Conservation (phyloP, 2,113 vertebrate genomes). For the Myanophis thanlyinensis region DNA sequence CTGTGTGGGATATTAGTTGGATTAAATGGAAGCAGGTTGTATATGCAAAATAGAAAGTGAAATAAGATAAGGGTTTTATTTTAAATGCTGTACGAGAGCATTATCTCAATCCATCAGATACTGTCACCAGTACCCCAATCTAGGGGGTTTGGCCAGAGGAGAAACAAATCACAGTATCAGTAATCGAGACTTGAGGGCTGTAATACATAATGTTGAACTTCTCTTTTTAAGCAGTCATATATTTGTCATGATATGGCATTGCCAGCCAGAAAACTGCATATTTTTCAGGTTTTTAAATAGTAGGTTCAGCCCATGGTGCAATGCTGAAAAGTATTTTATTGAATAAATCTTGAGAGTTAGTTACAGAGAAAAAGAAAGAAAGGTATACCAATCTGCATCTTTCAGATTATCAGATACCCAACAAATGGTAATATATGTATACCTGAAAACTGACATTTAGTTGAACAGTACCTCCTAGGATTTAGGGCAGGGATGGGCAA, state of each 20-base stretch:
- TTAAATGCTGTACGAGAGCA: not conserved
- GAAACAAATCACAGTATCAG: not conserved
- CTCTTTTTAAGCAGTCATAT: not conserved
- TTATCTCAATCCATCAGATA: not conserved
- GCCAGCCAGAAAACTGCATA: not conserved
- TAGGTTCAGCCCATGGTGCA: not conserved
- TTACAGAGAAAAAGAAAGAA: not conserved
- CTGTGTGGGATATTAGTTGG: not conserved
- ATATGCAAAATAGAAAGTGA: not conserved
- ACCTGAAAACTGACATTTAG: not conserved
- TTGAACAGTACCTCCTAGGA: not conserved
- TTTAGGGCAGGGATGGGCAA: too few relatives aligned
- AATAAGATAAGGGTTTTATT: not conserved
- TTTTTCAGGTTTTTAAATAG: not conserved
- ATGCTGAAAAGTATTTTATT: not conserved
- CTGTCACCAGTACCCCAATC: not conserved
- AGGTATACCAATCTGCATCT: not conserved
- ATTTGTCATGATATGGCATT: not conserved
- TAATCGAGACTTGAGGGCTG: not conserved
- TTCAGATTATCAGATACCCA: not conserved
- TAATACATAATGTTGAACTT: not conserved
- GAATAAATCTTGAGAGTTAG: not conserved
- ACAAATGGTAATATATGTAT: not conserved
- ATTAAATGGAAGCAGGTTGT: not conserved
- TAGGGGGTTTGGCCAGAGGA: not conserved